Percentiles rank a stretch among this genome's conserved stretches.
These are phyloP conservation scores for Eutrigla gurnardus DNA, from an alignment of 2,797 vertebrate genomes.

Conservation along the genomic window DNA sequence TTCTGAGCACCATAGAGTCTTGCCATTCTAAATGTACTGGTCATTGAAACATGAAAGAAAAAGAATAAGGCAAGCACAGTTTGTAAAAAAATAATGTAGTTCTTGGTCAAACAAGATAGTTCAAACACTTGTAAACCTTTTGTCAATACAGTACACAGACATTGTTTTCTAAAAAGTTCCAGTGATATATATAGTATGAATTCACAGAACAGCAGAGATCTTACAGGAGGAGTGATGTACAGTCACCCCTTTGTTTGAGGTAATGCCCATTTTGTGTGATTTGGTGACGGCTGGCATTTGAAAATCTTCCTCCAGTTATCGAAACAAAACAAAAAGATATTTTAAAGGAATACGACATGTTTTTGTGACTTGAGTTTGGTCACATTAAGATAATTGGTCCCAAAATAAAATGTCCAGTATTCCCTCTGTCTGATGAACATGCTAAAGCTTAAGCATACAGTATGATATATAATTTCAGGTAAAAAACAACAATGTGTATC, in stretches of 20 bases:
- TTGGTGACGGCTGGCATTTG: constrained; percentile 58
- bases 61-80: constrained; percentile 48
- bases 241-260: constrained; percentile 52
- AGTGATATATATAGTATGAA: constrained; percentile 63
- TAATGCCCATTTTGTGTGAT: constrained; percentile 63
- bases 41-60: background rate
- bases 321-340: background rate
- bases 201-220: constrained; percentile 46
- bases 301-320: constrained; percentile 44
- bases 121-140: constrained; percentile 77
- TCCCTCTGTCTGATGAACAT: background rate
- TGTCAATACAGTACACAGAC: constrained; percentile 71
- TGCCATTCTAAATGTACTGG: background rate
- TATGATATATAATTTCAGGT: background rate
- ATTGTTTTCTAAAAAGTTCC: constrained; percentile 54
- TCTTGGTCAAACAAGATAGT: constrained; percentile 48
- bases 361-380: constrained; percentile 22
- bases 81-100: constrained; percentile 34
- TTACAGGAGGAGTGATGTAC: constrained; percentile 20
- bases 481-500: background rate
- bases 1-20: constrained; percentile 24
- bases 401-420: constrained; percentile 15
- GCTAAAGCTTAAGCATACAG: background rate
- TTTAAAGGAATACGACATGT: background rate
- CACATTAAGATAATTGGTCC: background rate